phyloP scores from a whole-genome alignment of 2,888 invertebrate genomes.

The Meloe dianella region DNA sequence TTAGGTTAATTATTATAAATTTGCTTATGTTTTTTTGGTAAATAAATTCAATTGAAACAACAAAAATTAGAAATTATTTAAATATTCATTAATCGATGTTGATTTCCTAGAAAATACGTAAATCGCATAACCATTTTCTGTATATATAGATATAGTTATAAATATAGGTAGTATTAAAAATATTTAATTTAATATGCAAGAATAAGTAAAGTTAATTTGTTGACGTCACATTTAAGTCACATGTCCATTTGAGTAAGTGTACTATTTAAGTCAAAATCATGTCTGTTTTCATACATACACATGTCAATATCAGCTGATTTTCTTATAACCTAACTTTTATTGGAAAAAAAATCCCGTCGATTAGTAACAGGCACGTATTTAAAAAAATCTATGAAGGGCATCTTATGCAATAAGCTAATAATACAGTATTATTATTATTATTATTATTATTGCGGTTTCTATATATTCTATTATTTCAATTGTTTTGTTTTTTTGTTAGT shows the following conservation, averaged over 20 bases:
- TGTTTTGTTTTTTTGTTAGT: background rate
- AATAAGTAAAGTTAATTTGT: background rate
- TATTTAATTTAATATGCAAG: background rate
- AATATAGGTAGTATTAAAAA: background rate
- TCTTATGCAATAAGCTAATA: background rate
- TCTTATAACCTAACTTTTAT: constrained; percentile 5
- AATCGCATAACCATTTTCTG: too few relatives aligned
- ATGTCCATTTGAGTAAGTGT: background rate
- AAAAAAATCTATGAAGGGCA: background rate
- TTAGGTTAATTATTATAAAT: background rate
- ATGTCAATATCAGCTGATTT: constrained; percentile 10
- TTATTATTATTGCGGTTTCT: background rate
- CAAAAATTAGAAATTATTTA: background rate
- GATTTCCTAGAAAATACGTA: constrained; percentile 2
- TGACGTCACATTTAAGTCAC: constrained; percentile 1
- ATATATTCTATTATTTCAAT: too few relatives aligned
- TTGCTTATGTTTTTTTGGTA: too few relatives aligned
- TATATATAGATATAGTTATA: too few relatives aligned
- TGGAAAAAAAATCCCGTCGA: background rate
- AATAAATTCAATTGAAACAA: too few relatives aligned
- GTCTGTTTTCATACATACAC: constrained; percentile 1
- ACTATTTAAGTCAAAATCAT: background rate
- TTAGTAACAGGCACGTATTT: constrained; percentile 8
- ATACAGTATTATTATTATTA: too few relatives aligned
- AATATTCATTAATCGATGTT: background rate